phyloP scores from a whole-genome alignment of 2,113 vertebrate species.

The Hystrix brachyura region DNA sequence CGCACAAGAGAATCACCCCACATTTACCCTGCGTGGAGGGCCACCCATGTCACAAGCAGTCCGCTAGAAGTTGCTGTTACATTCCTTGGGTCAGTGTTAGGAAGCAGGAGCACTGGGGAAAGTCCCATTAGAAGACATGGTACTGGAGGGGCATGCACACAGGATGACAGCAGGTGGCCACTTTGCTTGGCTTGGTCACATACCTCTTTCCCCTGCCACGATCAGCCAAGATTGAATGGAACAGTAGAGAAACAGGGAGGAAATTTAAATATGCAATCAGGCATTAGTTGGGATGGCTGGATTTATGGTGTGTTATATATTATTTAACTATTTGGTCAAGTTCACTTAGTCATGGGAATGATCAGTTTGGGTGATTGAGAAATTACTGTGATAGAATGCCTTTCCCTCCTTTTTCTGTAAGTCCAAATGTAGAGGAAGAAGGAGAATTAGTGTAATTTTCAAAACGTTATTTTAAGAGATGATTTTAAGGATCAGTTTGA shows the following conservation, averaged over 20 bases:
- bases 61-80: conserved; percentile 89
- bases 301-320: conserved; percentile 86
- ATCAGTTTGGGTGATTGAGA: conserved; percentile 80
- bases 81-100: conserved; percentile 90
- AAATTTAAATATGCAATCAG: conserved; percentile 94
- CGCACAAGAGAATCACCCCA: conserved; percentile 85
- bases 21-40: conserved; percentile 87
- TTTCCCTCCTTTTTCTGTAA: conserved; percentile 76
- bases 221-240: conserved; percentile 95
- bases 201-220: conserved; percentile 99
- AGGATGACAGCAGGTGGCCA: conserved; percentile 91
- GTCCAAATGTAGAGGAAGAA: conserved; percentile 79
- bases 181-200: conserved; percentile 92
- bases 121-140: conserved; percentile 90
- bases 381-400: conserved; percentile 78
- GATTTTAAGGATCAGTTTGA: conserved; percentile 73
- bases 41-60: conserved; percentile 92
- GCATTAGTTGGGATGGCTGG: conserved; percentile 89
- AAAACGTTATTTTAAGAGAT: conserved; percentile 78
- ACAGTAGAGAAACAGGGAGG: conserved; percentile 95
- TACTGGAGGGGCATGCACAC: conserved; percentile 94
- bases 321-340: conserved; percentile 83
- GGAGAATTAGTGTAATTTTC: conserved; percentile 78
- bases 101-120: conserved; percentile 89
- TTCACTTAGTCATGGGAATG: conserved; percentile 81